Base-by-base conservation (phyloP, 2,888 invertebrate genomes). In the Orchesellides sinensis region DNA sequence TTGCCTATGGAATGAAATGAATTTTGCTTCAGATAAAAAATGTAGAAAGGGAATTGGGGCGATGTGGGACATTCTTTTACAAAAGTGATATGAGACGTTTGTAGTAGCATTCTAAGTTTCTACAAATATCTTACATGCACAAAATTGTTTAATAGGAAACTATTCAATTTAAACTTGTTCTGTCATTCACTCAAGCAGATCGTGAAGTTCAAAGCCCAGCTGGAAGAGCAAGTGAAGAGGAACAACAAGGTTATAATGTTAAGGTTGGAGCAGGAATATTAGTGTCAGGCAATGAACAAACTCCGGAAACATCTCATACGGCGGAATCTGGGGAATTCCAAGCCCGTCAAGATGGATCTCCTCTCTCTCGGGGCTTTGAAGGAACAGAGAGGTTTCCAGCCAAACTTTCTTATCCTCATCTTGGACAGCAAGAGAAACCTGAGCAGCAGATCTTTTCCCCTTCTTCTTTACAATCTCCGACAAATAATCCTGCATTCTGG, bases 211-310 rank as follows among this genome's bases (percentile, higher is more conserved):
- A 59, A 29, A 17, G 10, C n/a, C 29, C 29, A 12, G n/a, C 8
- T 17, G 32, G 32, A 32, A 59, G 32, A 12, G 3, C 12, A 12
- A 19, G 12, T 27, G 59, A 32, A 1, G 59, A 32, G n/a, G 29
- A 59, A 1, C 14, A 54, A 54, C 25, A 59, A 59, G 59, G 59
- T 32, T 74, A 65, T 17, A 82, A 54, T 63, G 81, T 75, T n/a
- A 82, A 82, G 49, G 81, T 82, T 23, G 63, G 75, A 29, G 45
- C 74, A 1, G 81, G 74, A 21, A 63, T 82, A 25, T 19, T 69
- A 52, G 74, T 82, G 6, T 49, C 52, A 14, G 45, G 56, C 6
- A 47, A 66, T 32, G 59, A n/a, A n/a, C 73, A 49, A 59, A 12
- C 61, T n/a, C 32, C 61, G 32, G n/a, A n/a, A 32, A 8, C 59